Evolutionary conservation across 2,888 invertebrate genomes (phyloP).

Genomic region (Nomada lathburiana): DNA sequence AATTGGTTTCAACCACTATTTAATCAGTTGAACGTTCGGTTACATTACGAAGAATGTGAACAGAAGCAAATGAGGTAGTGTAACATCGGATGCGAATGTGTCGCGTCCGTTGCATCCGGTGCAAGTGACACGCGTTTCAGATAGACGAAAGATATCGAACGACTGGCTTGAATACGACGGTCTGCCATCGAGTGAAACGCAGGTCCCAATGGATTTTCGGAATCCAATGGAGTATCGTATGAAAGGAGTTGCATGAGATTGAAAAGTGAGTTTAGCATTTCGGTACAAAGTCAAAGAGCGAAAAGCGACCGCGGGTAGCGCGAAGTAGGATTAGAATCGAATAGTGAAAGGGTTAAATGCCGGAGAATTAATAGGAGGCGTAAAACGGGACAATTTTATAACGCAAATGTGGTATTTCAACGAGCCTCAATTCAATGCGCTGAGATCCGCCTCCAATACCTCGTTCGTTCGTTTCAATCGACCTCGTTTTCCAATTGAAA

Average conservation of each 20-base stretch:
- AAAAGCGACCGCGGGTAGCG: background rate
- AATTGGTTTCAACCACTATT: background rate
- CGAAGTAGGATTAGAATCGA: background rate
- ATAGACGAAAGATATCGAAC: background rate
- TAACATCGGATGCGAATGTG: background rate
- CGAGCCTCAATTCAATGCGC: background rate
- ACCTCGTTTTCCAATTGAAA: background rate
- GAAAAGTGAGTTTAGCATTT: background rate
- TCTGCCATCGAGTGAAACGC: background rate
- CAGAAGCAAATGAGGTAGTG: background rate
- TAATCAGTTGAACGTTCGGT: background rate
- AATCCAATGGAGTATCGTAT: conserved; percentile 4
- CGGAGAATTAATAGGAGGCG: background rate
- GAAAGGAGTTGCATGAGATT: conserved; percentile 1
- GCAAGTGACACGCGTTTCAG: conserved; percentile 14
- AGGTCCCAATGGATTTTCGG: conserved; percentile 11
- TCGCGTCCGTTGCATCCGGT: background rate
- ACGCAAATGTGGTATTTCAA: background rate
- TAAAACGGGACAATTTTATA: background rate
- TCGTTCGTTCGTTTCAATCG: background rate
- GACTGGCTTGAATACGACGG: background rate
- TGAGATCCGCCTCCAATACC: background rate
- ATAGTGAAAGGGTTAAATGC: background rate
- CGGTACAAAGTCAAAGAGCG: background rate
- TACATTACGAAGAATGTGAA: background rate